Base-by-base conservation (phyloP, 2,797 vertebrate genomes). In the Myoxocephalus aenaeus region DNA sequence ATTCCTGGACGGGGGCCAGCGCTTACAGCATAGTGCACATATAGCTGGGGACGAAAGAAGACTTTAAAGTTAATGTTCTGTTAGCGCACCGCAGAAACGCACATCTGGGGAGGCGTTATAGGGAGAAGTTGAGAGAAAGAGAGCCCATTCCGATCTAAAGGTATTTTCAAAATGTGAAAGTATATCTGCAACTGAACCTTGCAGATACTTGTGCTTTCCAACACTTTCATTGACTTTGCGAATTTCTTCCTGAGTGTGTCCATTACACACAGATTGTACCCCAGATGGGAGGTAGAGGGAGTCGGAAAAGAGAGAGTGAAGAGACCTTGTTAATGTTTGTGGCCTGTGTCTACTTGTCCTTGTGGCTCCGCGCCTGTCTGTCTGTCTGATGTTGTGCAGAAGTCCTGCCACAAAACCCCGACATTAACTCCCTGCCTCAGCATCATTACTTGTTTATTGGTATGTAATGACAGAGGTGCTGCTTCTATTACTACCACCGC, bases 31-130 rank as follows among this genome's bases (percentile, higher is more conserved):
- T 81, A 66, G 68, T 42, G 77, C 82, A 70, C 71, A 71, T 86
- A 87, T 78, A 90, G 86, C 81, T 10, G 27, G 69, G 74, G 81
- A 92, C 84, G 73, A 82, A 86, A 90, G 86, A 90, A 83, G 80
- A 86, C 89, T 93, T 93, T 87, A 90, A 92, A 91, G 86, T 93
- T 93, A 94, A 92, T 91, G 91, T 92, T 90, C 84, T 92, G 85
- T 81, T 83, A 82, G 89, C 84, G 83, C 86, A 86, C 90, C 64
- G 42, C 86, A 84, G 83, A 90, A 92, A 92, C 57, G 0, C 79
- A 91, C 69, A 88, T 91, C 88, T 90, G 87, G 87, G 90, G 83
- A 93, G 82, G 77, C 81, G 65, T 89, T 82, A 73, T 25, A 75
- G 50, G 69, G n/a, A 70, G 51, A 36, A 7, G 32, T 42, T 29